Evolutionary conservation across 1,140 invertebrate species (phyloP).

Genomic region (Nebria ingens): DNA sequence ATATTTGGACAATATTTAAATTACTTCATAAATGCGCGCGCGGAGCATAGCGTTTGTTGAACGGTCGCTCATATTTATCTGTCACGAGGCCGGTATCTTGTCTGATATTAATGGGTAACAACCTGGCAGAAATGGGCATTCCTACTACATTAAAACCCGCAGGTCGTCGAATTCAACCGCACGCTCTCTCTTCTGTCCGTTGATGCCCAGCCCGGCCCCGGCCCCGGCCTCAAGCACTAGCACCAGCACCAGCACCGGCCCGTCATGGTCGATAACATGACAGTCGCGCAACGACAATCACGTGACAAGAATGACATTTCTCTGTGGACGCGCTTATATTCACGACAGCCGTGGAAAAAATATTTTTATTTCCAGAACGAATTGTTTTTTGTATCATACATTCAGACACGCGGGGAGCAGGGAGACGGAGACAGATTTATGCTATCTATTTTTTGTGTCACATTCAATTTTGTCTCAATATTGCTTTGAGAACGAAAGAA

Average conservation of each 20-base stretch:
- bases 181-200: too few species aligned
- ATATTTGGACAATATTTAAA: background rate
- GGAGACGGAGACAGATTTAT: conserved; percentile 2
- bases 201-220: too few species aligned
- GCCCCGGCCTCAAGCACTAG: too few species aligned
- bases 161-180: background rate
- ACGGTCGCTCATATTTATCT: background rate
- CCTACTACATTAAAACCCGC: background rate
- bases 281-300: background rate
- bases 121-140: background rate
- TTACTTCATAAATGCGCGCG: background rate
- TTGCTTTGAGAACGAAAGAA: background rate
- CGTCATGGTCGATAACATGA: conserved; percentile 2
- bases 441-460: background rate
- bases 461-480: conserved; percentile 1
- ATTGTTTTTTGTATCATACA: background rate
- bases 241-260: too few species aligned
- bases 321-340: too few species aligned
- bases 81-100: conserved; percentile 1
- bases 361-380: background rate
- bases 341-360: background rate
- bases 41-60: too few species aligned
- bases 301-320: background rate
- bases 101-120: conserved; percentile 1
- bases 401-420: background rate